Evolutionary conservation across 92 coral and sea anemone genomes (phyloP), one percentile per base, ranked within the genome.

Genomic region (Isaurus tuberculatus): DNA sequence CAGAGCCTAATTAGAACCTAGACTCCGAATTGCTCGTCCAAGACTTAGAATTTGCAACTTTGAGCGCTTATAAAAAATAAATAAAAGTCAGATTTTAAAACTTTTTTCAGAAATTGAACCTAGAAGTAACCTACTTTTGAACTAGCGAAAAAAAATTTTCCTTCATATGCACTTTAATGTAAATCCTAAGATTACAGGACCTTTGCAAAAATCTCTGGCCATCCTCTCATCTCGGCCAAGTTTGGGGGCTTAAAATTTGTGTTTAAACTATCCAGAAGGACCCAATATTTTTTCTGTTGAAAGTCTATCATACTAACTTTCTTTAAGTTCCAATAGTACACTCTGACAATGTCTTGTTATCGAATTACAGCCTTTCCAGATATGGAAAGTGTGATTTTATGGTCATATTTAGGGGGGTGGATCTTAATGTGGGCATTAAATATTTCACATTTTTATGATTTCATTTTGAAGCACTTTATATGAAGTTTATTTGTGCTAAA

Each of bases 161-260:
- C 20, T 13, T 4, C 4, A 49, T 49, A 49, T 49, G 58, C 58
- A 4, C 58, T 49, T 49, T 49, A 49, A 19, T 49, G 58, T 49
- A 49, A 49, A 49, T 49, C 58, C 58, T 49, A 19, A 49, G 4
- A 4, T 49, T 49, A 49, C 58, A 49, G 58, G 58, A 27, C 65
- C 65, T n/a, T 57, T 57, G 65, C 65, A 57, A 57, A 57, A 57
- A 57, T 57, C 28, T 57, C n/a, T 57, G 65, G 65, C 28, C 8
- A n/a, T 57, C 65, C 65, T 57, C n/a, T 57, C 65, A 5, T 57
- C 65, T 57, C 26, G 27, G 65, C 28, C 65, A 57, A 57, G 65
- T 57, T 57, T 57, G 27, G 29, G 65, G 65, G 65, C 26, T 57
- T 57, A 57, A 57, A 57, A 57, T 57, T 5, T 57, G 26, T 57